Evolutionary conservation across 2,113 vertebrate species (phyloP).

Genomic region (Muscicapa adusta): DNA sequence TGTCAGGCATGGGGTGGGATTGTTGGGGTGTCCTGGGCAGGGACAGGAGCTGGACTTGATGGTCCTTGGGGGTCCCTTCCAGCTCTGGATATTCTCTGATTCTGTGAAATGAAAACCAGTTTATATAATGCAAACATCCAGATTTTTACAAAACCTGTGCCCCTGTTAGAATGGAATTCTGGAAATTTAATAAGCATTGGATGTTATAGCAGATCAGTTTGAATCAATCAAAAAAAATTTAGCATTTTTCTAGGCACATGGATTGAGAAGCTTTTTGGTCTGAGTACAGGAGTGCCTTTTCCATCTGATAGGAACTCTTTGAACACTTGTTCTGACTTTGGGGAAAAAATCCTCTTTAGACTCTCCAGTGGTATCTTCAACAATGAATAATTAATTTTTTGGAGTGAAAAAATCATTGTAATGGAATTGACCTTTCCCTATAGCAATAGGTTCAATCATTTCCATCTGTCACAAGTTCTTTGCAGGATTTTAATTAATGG

Average conservation of each 20-base stretch:
- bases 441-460: conserved; percentile 33
- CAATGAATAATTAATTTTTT: conserved; percentile 38
- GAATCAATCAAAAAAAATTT: background rate
- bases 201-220: background rate
- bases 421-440: conserved; percentile 42
- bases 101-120: background rate
- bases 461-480: conserved; percentile 52
- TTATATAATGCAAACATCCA: background rate
- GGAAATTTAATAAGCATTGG: background rate
- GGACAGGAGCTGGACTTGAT: background rate
- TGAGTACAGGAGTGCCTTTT: background rate
- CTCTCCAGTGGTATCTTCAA: background rate
- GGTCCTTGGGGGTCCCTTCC: background rate
- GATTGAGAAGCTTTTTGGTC: background rate
- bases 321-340: conserved; percentile 20
- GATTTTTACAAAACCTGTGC: background rate
- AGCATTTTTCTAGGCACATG: background rate
- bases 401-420: conserved; percentile 25
- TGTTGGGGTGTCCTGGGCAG: background rate
- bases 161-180: background rate
- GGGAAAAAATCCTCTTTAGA: background rate
- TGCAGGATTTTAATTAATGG: conserved; percentile 41
- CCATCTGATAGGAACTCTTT: background rate
- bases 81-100: background rate
- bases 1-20: background rate